phyloP scores from a whole-genome alignment of 2,888 invertebrate species.

The Suillia variegata region DNA sequence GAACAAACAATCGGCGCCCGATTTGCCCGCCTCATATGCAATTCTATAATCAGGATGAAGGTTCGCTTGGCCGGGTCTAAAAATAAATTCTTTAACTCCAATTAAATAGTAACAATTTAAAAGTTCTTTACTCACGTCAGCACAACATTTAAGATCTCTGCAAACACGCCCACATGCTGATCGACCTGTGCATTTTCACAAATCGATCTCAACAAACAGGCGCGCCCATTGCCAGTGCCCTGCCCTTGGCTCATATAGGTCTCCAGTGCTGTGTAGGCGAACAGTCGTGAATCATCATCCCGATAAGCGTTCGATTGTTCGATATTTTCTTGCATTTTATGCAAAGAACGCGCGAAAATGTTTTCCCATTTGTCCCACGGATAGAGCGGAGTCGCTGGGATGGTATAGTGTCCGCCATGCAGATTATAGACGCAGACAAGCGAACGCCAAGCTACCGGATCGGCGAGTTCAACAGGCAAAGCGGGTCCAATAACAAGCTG shows the following conservation, averaged over 20 bases:
- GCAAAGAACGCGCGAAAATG: conserved; percentile 42
- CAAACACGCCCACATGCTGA: conserved; percentile 46
- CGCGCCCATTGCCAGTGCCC: conserved; percentile 35
- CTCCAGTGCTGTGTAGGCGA: conserved; percentile 49
- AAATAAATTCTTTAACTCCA: neutral
- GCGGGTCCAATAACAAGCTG: conserved; percentile 43
- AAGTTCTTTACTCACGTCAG: conserved; percentile 52
- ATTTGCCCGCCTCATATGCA: conserved; percentile 59
- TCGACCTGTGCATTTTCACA: conserved; percentile 55
- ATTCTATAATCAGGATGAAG: conserved; percentile 65
- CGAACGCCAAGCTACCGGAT: conserved; percentile 50
- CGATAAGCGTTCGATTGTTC: conserved; percentile 34
- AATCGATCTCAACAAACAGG: conserved; percentile 51
- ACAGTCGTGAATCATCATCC: conserved; percentile 49
- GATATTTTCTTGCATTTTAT: conserved; percentile 36
- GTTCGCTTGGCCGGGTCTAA: conserved; percentile 46
- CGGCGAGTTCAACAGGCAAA: conserved; percentile 43
- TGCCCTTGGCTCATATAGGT: conserved; percentile 39
- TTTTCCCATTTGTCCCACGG: conserved; percentile 57
- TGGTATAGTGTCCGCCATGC: conserved; percentile 48
- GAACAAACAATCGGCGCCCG: conserved; percentile 64
- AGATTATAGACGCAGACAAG: conserved; percentile 41
- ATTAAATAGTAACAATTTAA: no score
- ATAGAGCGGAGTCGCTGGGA: conserved; percentile 47
- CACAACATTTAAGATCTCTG: conserved; percentile 48